Evolutionary conservation across 2,113 vertebrate genomes (phyloP), one percentile per base, ranked within the genome.

Genomic region (Chamaetylas fuelleborni): DNA sequence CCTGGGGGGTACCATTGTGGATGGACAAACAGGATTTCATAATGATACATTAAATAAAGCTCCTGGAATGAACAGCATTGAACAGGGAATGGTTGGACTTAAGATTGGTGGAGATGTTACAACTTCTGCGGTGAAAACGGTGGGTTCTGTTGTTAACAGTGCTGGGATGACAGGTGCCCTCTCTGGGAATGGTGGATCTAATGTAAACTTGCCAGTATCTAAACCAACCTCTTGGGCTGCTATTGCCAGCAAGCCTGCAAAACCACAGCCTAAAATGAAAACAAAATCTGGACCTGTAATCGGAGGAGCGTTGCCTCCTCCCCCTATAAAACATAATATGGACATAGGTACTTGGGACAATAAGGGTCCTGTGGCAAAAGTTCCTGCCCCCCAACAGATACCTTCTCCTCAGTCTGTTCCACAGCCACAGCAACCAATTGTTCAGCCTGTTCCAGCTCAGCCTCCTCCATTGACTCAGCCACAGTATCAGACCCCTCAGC

Each of bases 261-360:
- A 99, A 85, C 98, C 98, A 69, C 99, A 99, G 95, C 98, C 99
- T 61, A 99, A 99, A 97, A 95, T 98, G 89, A 99, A 99, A 97
- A 96, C 98, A 80, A 99, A 99, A 97, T 96, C 98, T 2, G 99
- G 99, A 70, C 98, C 99, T 91, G 95, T 97, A 77, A 96, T 98
- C 0, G 98, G 98, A 42, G 98, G 98, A 17, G 97, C 98, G 0
- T 97, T 99, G 62, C 99, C 98, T 29, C 99, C 99, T 5, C 99
- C 99, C 1, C 99, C 99, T 45, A 99, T 99, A 95, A 99, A 99
- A 97, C 99, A 99, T 97, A 99, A 99, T 91, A 99, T 99, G 99
- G 99, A 99, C 98, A 99, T 99, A 74, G 99, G 99, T 93, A 99
- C 99, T 79, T 99, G 99, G 99, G 99, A 99, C 72, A 99, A 99